Evolutionary conservation across 2,888 invertebrate genomes (phyloP), one percentile per base, ranked within the genome.

Genomic region (Chrysotoxum bicinctum): DNA sequence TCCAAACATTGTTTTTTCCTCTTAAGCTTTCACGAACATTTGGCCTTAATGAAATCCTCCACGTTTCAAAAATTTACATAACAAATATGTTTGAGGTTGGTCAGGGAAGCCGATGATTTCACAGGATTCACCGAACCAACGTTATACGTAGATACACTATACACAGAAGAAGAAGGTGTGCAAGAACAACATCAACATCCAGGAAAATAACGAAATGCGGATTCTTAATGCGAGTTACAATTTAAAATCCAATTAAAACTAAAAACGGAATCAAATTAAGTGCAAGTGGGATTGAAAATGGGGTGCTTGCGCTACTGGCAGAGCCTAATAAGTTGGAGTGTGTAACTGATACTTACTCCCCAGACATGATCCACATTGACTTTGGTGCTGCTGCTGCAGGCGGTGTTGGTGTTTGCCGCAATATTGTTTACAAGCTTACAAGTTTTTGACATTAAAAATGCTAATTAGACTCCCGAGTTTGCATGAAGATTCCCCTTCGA

Each of bases 401-500:
- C 68, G 60, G 70, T 32, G 77, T 75, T 78, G 86, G 82, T 77
- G 82, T 82, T 82, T 86, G 78, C 85, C 86, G 82, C 87, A 87
- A 88, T 88, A 88, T 87, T 88, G 88, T 88, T 88, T 88, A 88
- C 88, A 88, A 87, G 87, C 85, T 89, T 90, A 90, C 90, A 90
- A 90, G 91, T 90, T 90, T 90, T 90, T 89, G 88, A 90, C 90
- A 90, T 90, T 90, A 90, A 90, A 90, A 91, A 91, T 90, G 90
- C 90, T 90, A 90, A 90, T 90, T 90, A 91, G 90, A 89, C 89
- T 88, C 88, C 87, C 89, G 89, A n/a, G n/a, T 89, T 88, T 81
- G 56, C 69, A 83, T 62, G 35, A 75, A 45, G 58, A 58, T 70
- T 75, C 69, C 79, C 58, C 83, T 69, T 73, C 64, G 32, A 62